Percentiles rank a stretch among this genome's conserved stretches.
Evolutionary conservation across 2,888 invertebrate species (phyloP).

Genomic region (Steromphala cineraria): DNA sequence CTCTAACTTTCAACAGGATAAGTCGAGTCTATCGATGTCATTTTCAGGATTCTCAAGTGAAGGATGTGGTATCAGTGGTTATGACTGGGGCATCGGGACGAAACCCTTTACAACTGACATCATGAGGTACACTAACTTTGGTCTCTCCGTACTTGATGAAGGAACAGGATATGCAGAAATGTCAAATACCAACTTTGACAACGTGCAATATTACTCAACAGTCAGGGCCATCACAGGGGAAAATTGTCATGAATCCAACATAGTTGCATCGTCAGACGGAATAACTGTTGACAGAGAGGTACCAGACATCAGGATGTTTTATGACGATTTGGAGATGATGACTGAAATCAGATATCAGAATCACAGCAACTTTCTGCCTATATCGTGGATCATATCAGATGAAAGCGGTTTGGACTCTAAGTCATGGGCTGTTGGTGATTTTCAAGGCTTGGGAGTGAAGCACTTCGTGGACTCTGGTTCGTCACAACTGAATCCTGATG

Average conservation of each 20-base stretch:
- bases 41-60: constrained; percentile 61
- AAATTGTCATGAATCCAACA: constrained; percentile 48
- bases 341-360: background rate
- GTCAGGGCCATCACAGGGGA: constrained; percentile 57
- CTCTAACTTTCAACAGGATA: constrained; percentile 47
- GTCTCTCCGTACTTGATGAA: constrained; percentile 51
- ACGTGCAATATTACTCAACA: constrained; percentile 48
- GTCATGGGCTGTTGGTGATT: background rate
- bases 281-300: constrained; percentile 45
- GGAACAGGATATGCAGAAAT: constrained; percentile 53
- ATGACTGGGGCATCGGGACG: constrained; percentile 60
- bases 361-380: background rate
- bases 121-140: constrained; percentile 51
- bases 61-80: constrained; percentile 52
- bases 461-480: background rate
- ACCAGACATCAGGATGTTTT: constrained; percentile 31
- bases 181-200: constrained; percentile 47
- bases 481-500: background rate
- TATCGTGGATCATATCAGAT: background rate
- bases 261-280: constrained; percentile 57
- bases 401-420: background rate
- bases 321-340: background rate
- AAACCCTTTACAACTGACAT: constrained; percentile 52
- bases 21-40: constrained; percentile 50
- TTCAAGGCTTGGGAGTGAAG: background rate